These are phyloP conservation scores for Macrosteles quadrilineatus DNA, from an alignment of 1,140 invertebrate species.

Conservation along the genomic window DNA sequence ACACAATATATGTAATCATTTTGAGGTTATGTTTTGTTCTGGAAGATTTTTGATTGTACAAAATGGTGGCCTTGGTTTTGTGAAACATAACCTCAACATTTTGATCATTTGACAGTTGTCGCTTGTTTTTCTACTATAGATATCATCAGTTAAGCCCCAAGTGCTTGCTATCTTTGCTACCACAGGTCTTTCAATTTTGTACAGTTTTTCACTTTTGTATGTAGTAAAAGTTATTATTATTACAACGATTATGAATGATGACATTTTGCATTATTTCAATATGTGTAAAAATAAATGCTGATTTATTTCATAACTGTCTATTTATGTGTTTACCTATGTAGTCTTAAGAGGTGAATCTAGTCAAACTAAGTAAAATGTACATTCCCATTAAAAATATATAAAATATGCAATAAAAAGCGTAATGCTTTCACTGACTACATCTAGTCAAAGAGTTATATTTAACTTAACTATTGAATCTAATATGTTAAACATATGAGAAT, in stretches of 20 bases:
- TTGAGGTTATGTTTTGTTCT: slow-evolving; percentile 10
- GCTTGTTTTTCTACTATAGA: slow-evolving; percentile 13
- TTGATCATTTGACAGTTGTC: not conserved
- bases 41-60: slow-evolving; percentile 2
- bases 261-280: slow-evolving; percentile 23
- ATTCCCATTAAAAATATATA: too few species aligned
- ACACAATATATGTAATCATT: not conserved
- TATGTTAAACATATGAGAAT: too few species aligned
- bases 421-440: too few species aligned
- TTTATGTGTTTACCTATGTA: too few species aligned
- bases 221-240: slow-evolving; percentile 34
- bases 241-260: slow-evolving; percentile 26
- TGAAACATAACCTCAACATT: slow-evolving; percentile 19
- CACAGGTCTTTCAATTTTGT: slow-evolving; percentile 28
- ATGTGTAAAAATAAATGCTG: slow-evolving; percentile 31
- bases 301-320: slow-evolving; percentile 13
- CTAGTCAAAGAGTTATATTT: too few species aligned
- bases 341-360: too few species aligned
- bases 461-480: too few species aligned
- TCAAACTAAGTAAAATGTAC: too few species aligned
- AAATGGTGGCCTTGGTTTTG: slow-evolving; percentile 11
- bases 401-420: too few species aligned
- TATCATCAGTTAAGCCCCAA: slow-evolving; percentile 20
- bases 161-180: slow-evolving; percentile 28
- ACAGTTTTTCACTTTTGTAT: slow-evolving; percentile 36